phyloP scores from a whole-genome alignment of 1,140 invertebrate genomes.

The Gonioctena quinquepunctata region DNA sequence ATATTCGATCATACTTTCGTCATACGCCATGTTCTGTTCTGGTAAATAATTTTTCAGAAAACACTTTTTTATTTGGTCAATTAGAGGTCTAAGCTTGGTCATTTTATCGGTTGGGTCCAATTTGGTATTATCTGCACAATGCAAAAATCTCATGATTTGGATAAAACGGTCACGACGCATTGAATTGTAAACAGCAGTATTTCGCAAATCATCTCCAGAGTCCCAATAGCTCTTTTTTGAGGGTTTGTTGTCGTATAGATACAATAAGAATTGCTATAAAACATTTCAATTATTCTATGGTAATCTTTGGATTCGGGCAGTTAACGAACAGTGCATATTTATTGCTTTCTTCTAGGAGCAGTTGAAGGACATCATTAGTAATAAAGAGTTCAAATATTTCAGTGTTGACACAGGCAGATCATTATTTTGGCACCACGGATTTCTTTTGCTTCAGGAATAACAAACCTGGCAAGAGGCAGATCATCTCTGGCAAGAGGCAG shows the following conservation, averaged over 20 bases:
- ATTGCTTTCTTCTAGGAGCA: too few species aligned
- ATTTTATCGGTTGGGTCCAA: background rate
- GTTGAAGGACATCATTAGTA: too few species aligned
- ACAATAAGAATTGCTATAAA: background rate
- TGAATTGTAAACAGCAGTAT: background rate
- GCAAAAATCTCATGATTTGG: background rate
- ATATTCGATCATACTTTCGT: background rate
- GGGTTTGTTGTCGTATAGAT: background rate
- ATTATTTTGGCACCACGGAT: too few species aligned
- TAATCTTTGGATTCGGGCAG: background rate
- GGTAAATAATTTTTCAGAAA: background rate
- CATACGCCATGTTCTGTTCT: background rate
- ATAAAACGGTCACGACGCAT: background rate
- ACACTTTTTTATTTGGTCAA: background rate
- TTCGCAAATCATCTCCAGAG: background rate
- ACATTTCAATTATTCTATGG: background rate
- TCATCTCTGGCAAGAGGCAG: too few species aligned
- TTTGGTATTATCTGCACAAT: background rate
- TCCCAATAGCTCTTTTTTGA: background rate
- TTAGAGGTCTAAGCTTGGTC: background rate
- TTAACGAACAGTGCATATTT: background rate
- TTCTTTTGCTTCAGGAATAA: too few species aligned
- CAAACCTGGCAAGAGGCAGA: too few species aligned
- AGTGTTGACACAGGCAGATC: too few species aligned
- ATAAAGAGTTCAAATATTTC: too few species aligned